Base-by-base conservation (phyloP, 2,113 vertebrate species). In the Donacobius atricapilla region DNA sequence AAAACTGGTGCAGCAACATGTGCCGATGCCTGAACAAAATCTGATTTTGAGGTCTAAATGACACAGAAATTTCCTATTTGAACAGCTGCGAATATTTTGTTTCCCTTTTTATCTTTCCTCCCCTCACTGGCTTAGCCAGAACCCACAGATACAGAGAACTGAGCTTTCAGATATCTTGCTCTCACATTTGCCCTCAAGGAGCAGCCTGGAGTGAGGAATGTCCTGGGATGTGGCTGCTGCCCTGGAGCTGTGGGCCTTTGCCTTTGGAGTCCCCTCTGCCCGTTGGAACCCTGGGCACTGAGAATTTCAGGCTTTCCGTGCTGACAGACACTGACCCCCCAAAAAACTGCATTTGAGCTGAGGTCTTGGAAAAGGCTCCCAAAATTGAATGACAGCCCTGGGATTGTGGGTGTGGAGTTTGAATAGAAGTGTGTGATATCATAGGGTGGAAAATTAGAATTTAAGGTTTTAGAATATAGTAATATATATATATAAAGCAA, bases 191-290 rank as follows among this genome's bases (percentile, higher is more conserved):
- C 56, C 56, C 44, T 63, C 4, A 15, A 44, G 48, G 77, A 80
- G 22, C 5, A 10, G 50, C 33, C 39, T 53, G 58, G 37, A 39
- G 20, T 0, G 11, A 89, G 72, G 42, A 57, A 71, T 54, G 56
- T 47, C 42, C 51, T 57, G 68, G 24, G 66, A 60, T 1, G 4
- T 24, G 51, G 51, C 37, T 44, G 50, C 68, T 57, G 77, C 69
- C 50, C 12, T 42, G 57, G 57, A 44, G 50, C 5, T 13, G 77
- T 28, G 48, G 15, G 64, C 27, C 23, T 63, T 37, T 1, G 8
- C 35, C 31, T 78, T 42, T 40, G 44, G 66, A 0, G 0, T 9
- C 70, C 33, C 18, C 30, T 78, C 13, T 0, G 56, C n/a, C 22
- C 24, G 9, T 25, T 58, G 56, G 56, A 35, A 11, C 56, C 15